Evolutionary conservation across 1,140 invertebrate genomes (phyloP).

Genomic region (Venturia canescens): DNA sequence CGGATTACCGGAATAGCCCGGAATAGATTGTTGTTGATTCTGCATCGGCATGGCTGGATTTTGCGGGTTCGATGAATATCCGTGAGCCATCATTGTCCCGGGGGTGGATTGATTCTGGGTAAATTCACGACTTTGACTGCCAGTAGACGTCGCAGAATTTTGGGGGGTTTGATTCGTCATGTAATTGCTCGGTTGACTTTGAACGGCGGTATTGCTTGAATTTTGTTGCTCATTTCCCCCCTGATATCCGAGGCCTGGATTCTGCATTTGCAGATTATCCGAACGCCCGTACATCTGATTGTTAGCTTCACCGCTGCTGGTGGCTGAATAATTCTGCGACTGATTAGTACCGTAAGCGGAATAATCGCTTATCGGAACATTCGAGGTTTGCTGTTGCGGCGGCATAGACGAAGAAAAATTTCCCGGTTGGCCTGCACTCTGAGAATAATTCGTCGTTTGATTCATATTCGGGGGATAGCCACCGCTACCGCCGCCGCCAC

Average conservation of each 20-base stretch:
- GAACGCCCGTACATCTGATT: slow-evolving; percentile 59
- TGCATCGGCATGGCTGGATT: slow-evolving; percentile 32
- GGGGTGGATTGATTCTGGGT: slow-evolving; percentile 61
- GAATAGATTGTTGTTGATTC: slow-evolving; percentile 43
- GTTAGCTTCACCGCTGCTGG: slow-evolving; percentile 38
- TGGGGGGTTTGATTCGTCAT: slow-evolving; percentile 56
- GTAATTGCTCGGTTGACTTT: slow-evolving; percentile 52
- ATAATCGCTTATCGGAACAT: slow-evolving; percentile 67
- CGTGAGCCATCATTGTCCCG: slow-evolving; percentile 51
- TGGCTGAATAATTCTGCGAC: slow-evolving; percentile 62
- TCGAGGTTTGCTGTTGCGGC: slow-evolving; percentile 64
- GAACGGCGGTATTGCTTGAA: slow-evolving; percentile 51
- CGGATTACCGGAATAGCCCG: slow-evolving; percentile 53
- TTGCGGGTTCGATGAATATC: slow-evolving; percentile 53
- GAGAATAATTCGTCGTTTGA: slow-evolving; percentile 66
- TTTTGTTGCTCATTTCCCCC: slow-evolving; percentile 58
- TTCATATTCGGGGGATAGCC: slow-evolving; percentile 65
- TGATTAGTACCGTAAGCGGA: slow-evolving; percentile 63
- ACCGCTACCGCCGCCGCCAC: too few species aligned
- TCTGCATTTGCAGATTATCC: slow-evolving; percentile 63
- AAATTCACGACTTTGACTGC: slow-evolving; percentile 55
- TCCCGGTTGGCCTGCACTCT: slow-evolving; percentile 58
- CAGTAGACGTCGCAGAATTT: slow-evolving; percentile 48
- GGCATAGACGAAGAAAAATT: slow-evolving; percentile 63
- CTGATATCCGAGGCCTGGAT: slow-evolving; percentile 59